Evolutionary conservation across 2,888 invertebrate genomes (phyloP).

Genomic region (Myathropa florea): DNA sequence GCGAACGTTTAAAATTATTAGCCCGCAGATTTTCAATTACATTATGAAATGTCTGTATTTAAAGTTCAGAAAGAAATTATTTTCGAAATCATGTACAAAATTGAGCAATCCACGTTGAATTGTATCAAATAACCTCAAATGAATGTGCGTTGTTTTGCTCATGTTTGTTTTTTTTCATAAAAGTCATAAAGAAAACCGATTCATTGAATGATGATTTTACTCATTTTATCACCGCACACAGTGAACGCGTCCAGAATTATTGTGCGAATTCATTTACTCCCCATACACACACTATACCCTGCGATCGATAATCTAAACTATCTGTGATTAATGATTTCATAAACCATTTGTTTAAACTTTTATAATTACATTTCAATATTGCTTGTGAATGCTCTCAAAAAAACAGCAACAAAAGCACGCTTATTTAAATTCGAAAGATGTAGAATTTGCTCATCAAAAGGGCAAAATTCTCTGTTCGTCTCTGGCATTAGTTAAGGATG

Average conservation of each 20-base stretch:
- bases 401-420: conserved; percentile 24
- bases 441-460: conserved; percentile 39
- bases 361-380: conserved; percentile 67
- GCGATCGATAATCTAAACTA: conserved; percentile 55
- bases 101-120: too few species aligned
- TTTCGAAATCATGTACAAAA: too few species aligned
- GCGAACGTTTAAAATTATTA: too few species aligned
- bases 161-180: background rate
- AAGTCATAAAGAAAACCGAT: background rate
- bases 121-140: too few species aligned
- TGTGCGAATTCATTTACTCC: background rate
- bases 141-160: too few species aligned
- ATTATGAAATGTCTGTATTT: too few species aligned
- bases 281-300: background rate
- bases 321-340: conserved; percentile 67
- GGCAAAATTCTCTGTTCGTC: conserved; percentile 37
- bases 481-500: conserved; percentile 37
- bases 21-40: too few species aligned
- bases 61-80: too few species aligned
- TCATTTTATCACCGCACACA: too few species aligned
- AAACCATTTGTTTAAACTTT: conserved; percentile 66
- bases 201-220: background rate
- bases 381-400: conserved; percentile 1
- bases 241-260: background rate
- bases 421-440: conserved; percentile 59